Base-by-base conservation (phyloP, 2,797 vertebrate species). In the Pipistrellus pipistrellus region DNA sequence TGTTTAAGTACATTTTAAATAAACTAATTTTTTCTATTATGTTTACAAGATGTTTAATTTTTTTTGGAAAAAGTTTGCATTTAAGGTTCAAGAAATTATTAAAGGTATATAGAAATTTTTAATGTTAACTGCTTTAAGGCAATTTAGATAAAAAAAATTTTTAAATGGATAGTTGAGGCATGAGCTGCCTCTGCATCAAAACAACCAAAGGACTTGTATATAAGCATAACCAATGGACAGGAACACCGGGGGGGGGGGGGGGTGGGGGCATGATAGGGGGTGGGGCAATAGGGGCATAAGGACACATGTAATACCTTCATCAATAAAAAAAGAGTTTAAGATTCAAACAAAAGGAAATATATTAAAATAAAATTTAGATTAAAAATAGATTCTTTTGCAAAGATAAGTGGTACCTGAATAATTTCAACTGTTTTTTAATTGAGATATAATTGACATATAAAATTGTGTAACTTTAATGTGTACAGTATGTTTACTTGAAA, bases 61-160 rank as follows among this genome's bases (percentile, higher is more conserved):
- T 82, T 83, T 75, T n/a, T n/a, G n/a, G 21, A 32, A 72, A 91
- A 4, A 46, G 2, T 78, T 66, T 77, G 23, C 64, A 0, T 32
- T 88, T 90, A 59, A 55, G 51, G 4, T 46, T 53, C 85, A 75
- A 90, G 35, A 80, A 88, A 92, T 71, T 72, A 62, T 53, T 68
- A 21, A 68, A 96, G 41, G 12, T 55, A 72, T 4, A 20, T 0
- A 77, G 21, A 21, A 81, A 30, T 73, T 17, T 8, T 69, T 83
- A n/a, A 84, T 4, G 8, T 55, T 77, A 77, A 25, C 6, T 46
- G 11, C 6, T 38, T 64, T 23, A 84, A 80, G 18, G 48, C 23
- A 76, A 57, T 71, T 66, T 76, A 76, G 41, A 69, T 1, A 35
- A 35, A 10, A 80, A 77, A 21, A 6, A 2, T 7, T 93, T 32